Percentiles rank a stretch among this genome's conserved stretches.
phyloP scores from a whole-genome alignment of 2,797 vertebrate genomes.

The Chloroceryle amazona region DNA sequence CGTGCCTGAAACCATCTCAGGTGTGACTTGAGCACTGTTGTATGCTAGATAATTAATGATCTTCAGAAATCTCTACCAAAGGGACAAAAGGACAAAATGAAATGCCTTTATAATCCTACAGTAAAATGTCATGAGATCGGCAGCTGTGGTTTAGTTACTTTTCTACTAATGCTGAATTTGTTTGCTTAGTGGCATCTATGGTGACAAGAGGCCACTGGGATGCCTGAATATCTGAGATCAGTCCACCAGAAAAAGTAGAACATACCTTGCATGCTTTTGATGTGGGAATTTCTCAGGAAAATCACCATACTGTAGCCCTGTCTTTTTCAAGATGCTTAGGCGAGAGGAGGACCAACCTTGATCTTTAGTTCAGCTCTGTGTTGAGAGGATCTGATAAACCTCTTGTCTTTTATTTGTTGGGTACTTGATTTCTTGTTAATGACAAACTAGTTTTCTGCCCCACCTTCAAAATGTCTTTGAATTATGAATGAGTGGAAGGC shows the following conservation, averaged over 20 bases:
- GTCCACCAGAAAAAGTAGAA: conserved; percentile 32
- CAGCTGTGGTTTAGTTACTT: conserved; percentile 41
- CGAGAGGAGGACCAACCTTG: background rate
- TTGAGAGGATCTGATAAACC: conserved; percentile 57
- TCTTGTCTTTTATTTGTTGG: conserved; percentile 36
- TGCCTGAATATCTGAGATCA: conserved; percentile 47
- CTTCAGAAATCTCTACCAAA: background rate
- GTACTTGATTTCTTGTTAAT: conserved; percentile 50
- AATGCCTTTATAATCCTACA: background rate
- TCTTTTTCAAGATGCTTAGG: conserved; percentile 6
- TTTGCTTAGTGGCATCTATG: background rate
- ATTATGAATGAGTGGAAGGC: conserved; percentile 26
- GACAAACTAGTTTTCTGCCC: conserved; percentile 41
- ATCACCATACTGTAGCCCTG: background rate
- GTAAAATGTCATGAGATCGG: background rate
- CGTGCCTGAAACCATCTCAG: background rate
- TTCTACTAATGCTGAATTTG: conserved; percentile 3
- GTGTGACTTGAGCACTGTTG: background rate
- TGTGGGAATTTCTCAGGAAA: conserved; percentile 19
- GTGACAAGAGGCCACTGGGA: conserved; percentile 47
- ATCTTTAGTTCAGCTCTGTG: conserved; percentile 28
- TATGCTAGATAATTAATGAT: background rate
- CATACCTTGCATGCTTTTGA: conserved; percentile 19
- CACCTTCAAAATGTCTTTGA: conserved; percentile 32
- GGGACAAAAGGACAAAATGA: background rate